phyloP scores from a whole-genome alignment of 2,113 vertebrate genomes.

The Takifugu bimaculatus region DNA sequence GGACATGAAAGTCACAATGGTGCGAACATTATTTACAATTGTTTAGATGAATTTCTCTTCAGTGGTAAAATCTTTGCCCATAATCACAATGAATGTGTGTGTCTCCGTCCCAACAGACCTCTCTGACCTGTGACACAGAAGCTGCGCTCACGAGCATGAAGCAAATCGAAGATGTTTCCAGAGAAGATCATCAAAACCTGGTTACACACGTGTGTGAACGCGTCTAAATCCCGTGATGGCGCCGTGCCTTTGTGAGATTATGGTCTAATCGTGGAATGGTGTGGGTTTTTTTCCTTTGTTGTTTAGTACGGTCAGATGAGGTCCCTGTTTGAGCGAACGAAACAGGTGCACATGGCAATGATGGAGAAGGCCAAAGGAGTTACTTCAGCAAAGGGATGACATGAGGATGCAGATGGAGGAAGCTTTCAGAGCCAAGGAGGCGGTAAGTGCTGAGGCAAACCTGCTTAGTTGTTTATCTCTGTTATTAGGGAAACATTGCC shows the following conservation, averaged over 20 bases:
- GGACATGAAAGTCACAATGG: conserved; percentile 49
- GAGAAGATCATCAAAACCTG: conserved; percentile 62
- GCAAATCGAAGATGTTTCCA: conserved; percentile 40
- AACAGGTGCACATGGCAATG: conserved; percentile 54
- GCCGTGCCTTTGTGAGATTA: neutral
- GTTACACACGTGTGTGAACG: conserved; percentile 58
- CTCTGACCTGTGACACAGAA: conserved; percentile 49
- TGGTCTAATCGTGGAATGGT: neutral
- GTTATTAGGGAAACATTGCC: neutral
- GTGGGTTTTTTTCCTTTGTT: conserved; percentile 8
- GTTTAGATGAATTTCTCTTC: neutral
- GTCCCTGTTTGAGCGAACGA: conserved; percentile 62
- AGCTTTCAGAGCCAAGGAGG: conserved; percentile 71
- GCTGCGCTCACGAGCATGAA: conserved; percentile 58
- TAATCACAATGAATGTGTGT: neutral
- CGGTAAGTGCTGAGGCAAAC: conserved; percentile 65
- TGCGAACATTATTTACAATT: neutral
- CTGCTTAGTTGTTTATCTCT: neutral
- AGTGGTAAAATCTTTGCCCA: neutral
- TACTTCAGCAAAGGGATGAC: conserved; percentile 68
- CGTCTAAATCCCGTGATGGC: neutral
- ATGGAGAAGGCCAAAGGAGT: conserved; percentile 70
- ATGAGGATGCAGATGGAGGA: conserved; percentile 72
- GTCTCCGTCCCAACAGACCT: conserved; percentile 42
- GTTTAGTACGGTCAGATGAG: conserved; percentile 56